These are phyloP conservation scores for Anthophora plumipes DNA, from an alignment of 2,888 invertebrate genomes.

Conservation along the genomic window DNA sequence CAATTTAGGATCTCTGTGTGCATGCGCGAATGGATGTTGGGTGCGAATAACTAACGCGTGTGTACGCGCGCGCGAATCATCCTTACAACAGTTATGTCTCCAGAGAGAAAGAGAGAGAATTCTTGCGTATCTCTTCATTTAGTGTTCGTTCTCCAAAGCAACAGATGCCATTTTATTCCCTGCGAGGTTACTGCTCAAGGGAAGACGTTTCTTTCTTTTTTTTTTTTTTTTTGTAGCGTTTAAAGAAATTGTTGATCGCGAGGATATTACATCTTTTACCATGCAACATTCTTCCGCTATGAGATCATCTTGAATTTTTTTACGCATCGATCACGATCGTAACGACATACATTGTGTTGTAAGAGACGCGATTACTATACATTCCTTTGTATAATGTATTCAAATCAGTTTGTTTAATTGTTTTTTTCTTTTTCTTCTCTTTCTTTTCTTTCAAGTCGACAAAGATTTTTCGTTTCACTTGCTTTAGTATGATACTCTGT, in stretches of 20 bases:
- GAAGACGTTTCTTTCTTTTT: constrained; percentile 16
- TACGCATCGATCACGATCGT: background rate
- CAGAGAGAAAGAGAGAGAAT: constrained; percentile 11
- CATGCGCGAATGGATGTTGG: background rate
- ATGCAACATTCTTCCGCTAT: constrained; percentile 27
- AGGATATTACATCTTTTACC: constrained; percentile 11
- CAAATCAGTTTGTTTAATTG: background rate
- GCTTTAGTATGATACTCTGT: background rate
- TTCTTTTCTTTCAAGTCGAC: background rate
- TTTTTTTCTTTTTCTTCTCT: too few species aligned
- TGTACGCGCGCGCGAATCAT: constrained; percentile 2
- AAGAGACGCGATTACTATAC: constrained; percentile 29
- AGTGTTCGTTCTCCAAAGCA: constrained; percentile 34
- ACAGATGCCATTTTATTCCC: constrained; percentile 22
- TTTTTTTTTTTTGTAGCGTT: too few species aligned
- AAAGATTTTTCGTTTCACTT: background rate
- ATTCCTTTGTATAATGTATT: constrained; percentile 35
- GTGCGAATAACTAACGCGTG: background rate
- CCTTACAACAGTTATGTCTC: background rate
- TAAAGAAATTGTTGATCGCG: constrained; percentile 23
- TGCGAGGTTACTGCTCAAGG: constrained; percentile 56
- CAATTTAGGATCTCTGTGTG: constrained; percentile 49
- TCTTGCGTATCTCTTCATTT: constrained; percentile 5
- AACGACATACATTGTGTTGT: background rate
- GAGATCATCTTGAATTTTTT: constrained; percentile 33